Evolutionary conservation across 1,140 invertebrate species (phyloP).

Genomic region (Eriosoma lanigerum): DNA sequence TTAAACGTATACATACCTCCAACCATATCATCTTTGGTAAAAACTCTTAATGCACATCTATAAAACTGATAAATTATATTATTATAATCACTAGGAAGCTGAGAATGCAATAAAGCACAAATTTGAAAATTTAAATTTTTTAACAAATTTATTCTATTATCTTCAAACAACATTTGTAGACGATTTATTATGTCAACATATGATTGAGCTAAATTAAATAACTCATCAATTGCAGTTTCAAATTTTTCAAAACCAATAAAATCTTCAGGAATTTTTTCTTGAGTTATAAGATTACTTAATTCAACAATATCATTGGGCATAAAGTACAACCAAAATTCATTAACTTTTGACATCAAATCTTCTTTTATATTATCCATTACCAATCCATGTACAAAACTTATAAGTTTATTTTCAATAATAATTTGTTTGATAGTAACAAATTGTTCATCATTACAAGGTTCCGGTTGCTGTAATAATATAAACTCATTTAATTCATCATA

Average conservation of each 20-base stretch:
- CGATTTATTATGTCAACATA: conserved; percentile 15
- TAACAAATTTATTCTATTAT: conserved; percentile 53
- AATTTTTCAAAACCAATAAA: conserved; percentile 47
- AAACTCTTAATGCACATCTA: conserved; percentile 73
- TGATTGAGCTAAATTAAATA: conserved; percentile 29
- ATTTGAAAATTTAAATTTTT: conserved; percentile 66
- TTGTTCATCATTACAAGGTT: conserved; percentile 19
- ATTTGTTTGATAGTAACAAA: not conserved
- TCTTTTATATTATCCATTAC: conserved; percentile 3
- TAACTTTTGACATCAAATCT: conserved; percentile 31
- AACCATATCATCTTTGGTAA: conserved; percentile 62
- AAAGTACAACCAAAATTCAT: conserved; percentile 47
- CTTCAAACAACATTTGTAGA: conserved; percentile 53
- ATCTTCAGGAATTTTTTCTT: conserved; percentile 1
- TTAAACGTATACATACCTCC: conserved; percentile 54
- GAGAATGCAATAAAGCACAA: conserved; percentile 68
- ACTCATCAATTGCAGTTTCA: conserved; percentile 34
- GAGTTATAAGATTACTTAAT: not conserved
- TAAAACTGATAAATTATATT: conserved; percentile 74
- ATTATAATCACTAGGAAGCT: conserved; percentile 70
- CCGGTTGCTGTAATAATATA: not conserved
- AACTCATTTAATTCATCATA: not conserved
- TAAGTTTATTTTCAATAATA: conserved; percentile 17
- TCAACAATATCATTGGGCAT: conserved; percentile 23
- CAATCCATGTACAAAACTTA: conserved; percentile 38